phyloP scores from a whole-genome alignment of 2,888 invertebrate species.

The Allolobophora icterica region DNA sequence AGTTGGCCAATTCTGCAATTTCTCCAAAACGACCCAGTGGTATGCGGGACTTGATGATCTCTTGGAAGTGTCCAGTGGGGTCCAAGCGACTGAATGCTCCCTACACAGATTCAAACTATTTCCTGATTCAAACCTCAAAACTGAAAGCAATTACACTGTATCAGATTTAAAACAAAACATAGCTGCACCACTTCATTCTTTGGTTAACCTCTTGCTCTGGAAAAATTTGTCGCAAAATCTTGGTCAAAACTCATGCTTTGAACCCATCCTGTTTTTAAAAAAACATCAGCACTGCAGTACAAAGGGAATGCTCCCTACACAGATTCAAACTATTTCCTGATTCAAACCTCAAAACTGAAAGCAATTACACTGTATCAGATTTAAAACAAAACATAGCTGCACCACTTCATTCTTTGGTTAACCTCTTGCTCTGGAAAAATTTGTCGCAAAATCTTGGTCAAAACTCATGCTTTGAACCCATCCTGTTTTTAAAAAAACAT shows the following conservation, averaged over 20 bases:
- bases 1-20: constrained; percentile 68
- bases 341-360: not conserved
- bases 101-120: constrained; percentile 51
- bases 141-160: not conserved
- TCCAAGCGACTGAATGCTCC: constrained; percentile 69
- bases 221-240: too few species aligned
- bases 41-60: constrained; percentile 56
- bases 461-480: not conserved
- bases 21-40: constrained; percentile 67
- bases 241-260: not conserved
- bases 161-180: not conserved
- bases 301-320: constrained; percentile 66
- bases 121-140: not conserved
- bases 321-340: constrained; percentile 27
- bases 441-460: too few species aligned
- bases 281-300: not conserved
- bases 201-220: too few species aligned
- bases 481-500: not conserved
- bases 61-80: constrained; percentile 63
- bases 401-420: too few species aligned
- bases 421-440: too few species aligned
- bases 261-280: not conserved
- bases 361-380: not conserved
- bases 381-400: not conserved
- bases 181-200: not conserved